These are phyloP conservation scores for Dryobotodes eremita DNA, from an alignment of 2,888 invertebrate genomes.

Conservation along the genomic window DNA sequence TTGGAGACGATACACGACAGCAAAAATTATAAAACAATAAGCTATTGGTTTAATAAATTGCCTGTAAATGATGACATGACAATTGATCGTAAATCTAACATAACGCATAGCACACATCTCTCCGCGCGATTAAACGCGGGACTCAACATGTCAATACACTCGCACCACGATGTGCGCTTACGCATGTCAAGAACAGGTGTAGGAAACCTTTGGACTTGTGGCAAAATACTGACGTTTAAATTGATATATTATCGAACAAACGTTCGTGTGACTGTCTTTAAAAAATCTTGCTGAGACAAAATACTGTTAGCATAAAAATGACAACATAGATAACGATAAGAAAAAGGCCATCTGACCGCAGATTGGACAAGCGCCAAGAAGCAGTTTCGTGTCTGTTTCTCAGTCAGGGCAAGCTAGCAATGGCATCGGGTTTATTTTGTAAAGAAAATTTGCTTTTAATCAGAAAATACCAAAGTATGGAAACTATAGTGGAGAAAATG, in stretches of 20 bases:
- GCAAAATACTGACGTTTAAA: not conserved
- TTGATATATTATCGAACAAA: not conserved
- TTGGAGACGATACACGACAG: slow-evolving; percentile 11
- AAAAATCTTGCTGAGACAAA: not conserved
- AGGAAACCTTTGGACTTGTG: not conserved
- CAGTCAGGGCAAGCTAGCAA: not conserved
- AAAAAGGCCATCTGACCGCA: not conserved
- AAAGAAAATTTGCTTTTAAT: not conserved
- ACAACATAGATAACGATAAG: not conserved
- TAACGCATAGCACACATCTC: slow-evolving; percentile 29
- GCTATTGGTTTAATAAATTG: slow-evolving; percentile 23
- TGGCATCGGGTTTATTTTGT: not conserved
- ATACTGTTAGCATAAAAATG: slow-evolving; percentile 4
- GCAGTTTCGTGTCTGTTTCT: not conserved
- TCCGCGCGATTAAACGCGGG: slow-evolving; percentile 42
- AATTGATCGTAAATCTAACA: slow-evolving; percentile 58
- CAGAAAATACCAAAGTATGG: not conserved
- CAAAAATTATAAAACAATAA: slow-evolving; percentile 25
- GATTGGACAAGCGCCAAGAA: slow-evolving; percentile 6
- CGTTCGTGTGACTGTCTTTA: not conserved
- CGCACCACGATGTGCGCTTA: slow-evolving; percentile 41
- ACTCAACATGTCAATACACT: slow-evolving; percentile 56
- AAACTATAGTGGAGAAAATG: not conserved
- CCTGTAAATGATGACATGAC: slow-evolving; percentile 31
- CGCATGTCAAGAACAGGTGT: slow-evolving; percentile 38